Conservation (phyloP, 2,113 vertebrate species). For the Artemisiospiza belli region DNA sequence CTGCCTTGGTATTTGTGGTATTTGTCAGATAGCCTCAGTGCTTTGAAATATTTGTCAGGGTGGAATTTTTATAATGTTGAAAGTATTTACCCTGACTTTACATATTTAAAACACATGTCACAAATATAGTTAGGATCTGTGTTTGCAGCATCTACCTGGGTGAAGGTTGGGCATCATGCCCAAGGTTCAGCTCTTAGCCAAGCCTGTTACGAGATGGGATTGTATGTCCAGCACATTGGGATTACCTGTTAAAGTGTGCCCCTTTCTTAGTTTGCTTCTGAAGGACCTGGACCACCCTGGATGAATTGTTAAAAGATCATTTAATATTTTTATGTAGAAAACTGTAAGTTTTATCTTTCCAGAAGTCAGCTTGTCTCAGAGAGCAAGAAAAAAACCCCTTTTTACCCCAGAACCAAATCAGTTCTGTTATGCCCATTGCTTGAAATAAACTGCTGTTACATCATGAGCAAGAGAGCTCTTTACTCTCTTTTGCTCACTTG, state of each 20-base stretch:
- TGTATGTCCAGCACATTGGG: neutral
- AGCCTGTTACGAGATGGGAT: rapidly evolving
- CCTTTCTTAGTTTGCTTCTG: neutral
- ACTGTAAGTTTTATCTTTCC: neutral
- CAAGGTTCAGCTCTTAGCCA: neutral
- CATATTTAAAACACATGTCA: neutral
- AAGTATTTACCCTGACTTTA: neutral
- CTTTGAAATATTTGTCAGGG: neutral
- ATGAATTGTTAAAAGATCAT: neutral
- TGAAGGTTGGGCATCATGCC: neutral
- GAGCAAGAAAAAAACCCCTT: neutral
- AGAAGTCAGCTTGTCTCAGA: neutral
- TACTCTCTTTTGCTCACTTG: neutral
- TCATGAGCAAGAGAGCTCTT: neutral
- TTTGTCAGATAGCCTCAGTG: neutral
- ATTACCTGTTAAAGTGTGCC: neutral
- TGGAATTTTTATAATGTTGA: neutral
- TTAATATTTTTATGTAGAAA: neutral
- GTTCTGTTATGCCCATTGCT: neutral
- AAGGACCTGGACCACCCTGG: neutral
- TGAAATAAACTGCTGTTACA: neutral
- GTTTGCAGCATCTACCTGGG: neutral
- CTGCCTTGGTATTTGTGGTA: neutral
- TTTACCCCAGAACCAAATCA: neutral
- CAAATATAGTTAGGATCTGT: neutral